phyloP scores from a whole-genome alignment of 2,888 invertebrate genomes.

The Hypomecis punctinalis region DNA sequence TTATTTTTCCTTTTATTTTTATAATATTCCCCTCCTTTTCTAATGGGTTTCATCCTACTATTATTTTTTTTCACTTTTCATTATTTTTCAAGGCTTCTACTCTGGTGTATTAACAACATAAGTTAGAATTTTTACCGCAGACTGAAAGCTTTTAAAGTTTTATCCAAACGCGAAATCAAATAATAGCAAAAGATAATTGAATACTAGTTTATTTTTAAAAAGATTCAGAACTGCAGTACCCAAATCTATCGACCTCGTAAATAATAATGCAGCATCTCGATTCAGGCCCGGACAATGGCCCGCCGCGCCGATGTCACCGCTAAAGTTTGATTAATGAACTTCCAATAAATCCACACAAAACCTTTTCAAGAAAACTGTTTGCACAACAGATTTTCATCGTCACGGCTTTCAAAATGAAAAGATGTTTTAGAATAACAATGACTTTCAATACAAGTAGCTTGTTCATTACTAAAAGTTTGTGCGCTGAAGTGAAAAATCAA shows the following conservation, averaged over 20 bases:
- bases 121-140: too few relatives aligned
- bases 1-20: too few relatives aligned
- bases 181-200: neutral
- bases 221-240: constrained; percentile 15
- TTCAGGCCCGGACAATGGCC: constrained; percentile 54
- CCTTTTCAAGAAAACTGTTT: constrained; percentile 48
- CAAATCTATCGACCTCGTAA: constrained; percentile 48
- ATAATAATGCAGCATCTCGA: constrained; percentile 58
- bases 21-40: too few relatives aligned
- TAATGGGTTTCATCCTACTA: too few relatives aligned
- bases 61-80: too few relatives aligned
- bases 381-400: constrained; percentile 38
- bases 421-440: constrained; percentile 17
- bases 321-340: constrained; percentile 66
- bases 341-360: constrained; percentile 43
- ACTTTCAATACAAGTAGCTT: neutral
- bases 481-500: neutral
- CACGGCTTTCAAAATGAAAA: constrained; percentile 22
- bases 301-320: constrained; percentile 51
- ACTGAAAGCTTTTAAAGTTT: neutral
- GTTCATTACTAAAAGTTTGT: constrained; percentile 1
- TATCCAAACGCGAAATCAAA: neutral
- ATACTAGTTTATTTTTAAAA: neutral
- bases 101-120: too few relatives aligned
- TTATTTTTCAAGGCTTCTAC: too few relatives aligned